A percentile compares a stretch with the other conserved stretches of the same genome.
phyloP scores from a whole-genome alignment of 1,140 invertebrate genomes.

The silkworm (Bombyx mori) region DNA sequence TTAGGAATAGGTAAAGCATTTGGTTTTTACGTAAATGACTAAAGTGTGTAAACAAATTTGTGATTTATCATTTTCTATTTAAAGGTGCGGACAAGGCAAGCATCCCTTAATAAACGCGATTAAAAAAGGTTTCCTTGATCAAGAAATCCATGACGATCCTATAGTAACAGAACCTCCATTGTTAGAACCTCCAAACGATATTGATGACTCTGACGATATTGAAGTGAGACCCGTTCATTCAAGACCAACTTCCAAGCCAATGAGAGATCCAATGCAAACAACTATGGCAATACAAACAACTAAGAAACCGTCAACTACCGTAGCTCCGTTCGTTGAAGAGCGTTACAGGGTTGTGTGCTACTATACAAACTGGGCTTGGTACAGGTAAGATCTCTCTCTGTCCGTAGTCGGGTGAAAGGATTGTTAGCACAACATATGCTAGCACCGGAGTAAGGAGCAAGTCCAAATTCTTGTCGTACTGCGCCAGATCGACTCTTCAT shows the following conservation, averaged over 20 bases:
- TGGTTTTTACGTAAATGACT: neutral
- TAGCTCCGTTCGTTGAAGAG: constrained; percentile 23
- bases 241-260: constrained; percentile 8
- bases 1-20: constrained; percentile 73
- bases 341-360: constrained; percentile 88
- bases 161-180: constrained; percentile 21
- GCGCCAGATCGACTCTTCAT: no score
- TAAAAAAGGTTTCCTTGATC: constrained; percentile 75
- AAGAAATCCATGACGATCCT: constrained; percentile 25
- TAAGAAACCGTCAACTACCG: constrained; percentile 20
- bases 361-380: constrained; percentile 96
- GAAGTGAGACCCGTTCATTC: constrained; percentile 35
- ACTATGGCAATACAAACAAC: constrained; percentile 17
- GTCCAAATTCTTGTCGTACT: no score
- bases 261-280: constrained; percentile 10
- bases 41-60: constrained; percentile 2
- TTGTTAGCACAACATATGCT: no score
- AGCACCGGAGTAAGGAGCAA: no score
- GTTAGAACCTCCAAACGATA: constrained; percentile 33
- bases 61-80: constrained; percentile 12
- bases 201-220: constrained; percentile 54
- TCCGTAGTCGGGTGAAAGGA: no score
- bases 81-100: constrained; percentile 78
- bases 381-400: constrained; percentile 58
- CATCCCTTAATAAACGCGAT: constrained; percentile 83